These are phyloP conservation scores for Octonoba sinensis DNA, from an alignment of 2,888 invertebrate genomes.

Conservation along the genomic window DNA sequence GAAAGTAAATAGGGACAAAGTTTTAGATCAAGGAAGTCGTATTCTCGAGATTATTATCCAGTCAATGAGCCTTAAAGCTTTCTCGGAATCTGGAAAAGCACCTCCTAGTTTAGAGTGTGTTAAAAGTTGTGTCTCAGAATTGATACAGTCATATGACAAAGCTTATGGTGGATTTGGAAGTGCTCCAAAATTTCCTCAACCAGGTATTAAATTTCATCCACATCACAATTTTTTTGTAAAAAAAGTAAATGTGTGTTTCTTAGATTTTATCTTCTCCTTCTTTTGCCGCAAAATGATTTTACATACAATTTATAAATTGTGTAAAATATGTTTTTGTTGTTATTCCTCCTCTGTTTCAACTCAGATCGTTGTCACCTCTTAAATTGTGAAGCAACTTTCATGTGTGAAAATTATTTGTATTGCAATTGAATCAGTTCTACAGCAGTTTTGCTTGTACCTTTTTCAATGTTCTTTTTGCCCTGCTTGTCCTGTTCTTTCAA, in stretches of 20 bases:
- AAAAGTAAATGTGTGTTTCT: background rate
- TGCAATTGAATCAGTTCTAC: too few species aligned
- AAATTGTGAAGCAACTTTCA: too few species aligned
- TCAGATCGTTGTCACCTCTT: too few species aligned
- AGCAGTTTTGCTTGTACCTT: too few species aligned
- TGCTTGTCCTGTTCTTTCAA: too few species aligned
- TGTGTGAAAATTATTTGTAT: too few species aligned
- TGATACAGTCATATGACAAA: slow-evolving; percentile 74
- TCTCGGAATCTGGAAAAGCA: slow-evolving; percentile 49
- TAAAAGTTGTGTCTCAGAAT: slow-evolving; percentile 76
- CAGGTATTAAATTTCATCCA: slow-evolving; percentile 70
- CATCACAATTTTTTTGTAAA: background rate
- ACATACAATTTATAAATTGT: too few species aligned
- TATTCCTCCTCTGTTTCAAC: too few species aligned
- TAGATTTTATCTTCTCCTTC: background rate
- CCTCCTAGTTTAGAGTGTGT: slow-evolving; percentile 53
- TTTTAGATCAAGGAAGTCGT: slow-evolving; percentile 77
- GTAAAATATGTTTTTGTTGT: too few species aligned
- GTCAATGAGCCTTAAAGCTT: slow-evolving; percentile 56
- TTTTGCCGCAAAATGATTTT: too few species aligned
- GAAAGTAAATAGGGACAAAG: slow-evolving; percentile 77
- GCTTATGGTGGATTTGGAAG: slow-evolving; percentile 86
- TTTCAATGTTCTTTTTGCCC: too few species aligned
- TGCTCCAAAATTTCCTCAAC: slow-evolving; percentile 94
- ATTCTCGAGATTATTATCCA: slow-evolving; percentile 76